Evolutionary conservation across 2,888 invertebrate species (phyloP), one percentile per base, ranked within the genome.

Genomic region (Apamea monoglypha): DNA sequence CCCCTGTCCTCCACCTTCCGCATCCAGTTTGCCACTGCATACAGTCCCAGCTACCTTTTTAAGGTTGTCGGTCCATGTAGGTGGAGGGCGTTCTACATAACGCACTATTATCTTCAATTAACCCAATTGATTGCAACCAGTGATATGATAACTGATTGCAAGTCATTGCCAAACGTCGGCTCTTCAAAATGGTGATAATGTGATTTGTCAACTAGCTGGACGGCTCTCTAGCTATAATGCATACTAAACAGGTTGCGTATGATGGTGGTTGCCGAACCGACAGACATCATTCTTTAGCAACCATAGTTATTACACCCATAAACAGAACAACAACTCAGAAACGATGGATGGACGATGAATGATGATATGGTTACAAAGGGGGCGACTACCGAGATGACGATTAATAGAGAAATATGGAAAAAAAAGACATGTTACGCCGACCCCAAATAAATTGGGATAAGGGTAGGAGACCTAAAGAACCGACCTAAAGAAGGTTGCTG

Each of bases 231-330:
- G 0, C 32, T 50, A 40, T 10, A 21, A 25, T 14, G 40, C 36
- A 68, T 80, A 53, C 36, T 36, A 81, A 81, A 44, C 29, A 81
- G 78, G 40, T 53, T 77, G n/a, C 77, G 10, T 44, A 6, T 18
- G 21, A 36, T 21, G 29, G 10, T 29, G 50, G 18, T 77, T 64
- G 18, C 40, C 44, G n/a, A 53, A 78, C 36, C 25, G 1, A 29
- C 6, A n/a, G 56, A 14, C 40, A 14, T 40, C 75, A 44, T 32
- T 74, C 40, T 75, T 75, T n/a, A 4, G 75, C 76, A 75, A 32
- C 32, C 6, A 18, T 44, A 74, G 40, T 56, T 32, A 63, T 29
- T 61, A 29, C 29, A 29, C 29, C 61, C n/a, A 29, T 56, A 12
- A n/a, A 56, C 25, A 25, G 25, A 56, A 56, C 10, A 56, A n/a